A percentile compares a stretch with the other conserved stretches of the same genome.
Evolutionary conservation across 2,113 vertebrate species (phyloP).

Genomic region (Petrocephalus microphthalmus): DNA sequence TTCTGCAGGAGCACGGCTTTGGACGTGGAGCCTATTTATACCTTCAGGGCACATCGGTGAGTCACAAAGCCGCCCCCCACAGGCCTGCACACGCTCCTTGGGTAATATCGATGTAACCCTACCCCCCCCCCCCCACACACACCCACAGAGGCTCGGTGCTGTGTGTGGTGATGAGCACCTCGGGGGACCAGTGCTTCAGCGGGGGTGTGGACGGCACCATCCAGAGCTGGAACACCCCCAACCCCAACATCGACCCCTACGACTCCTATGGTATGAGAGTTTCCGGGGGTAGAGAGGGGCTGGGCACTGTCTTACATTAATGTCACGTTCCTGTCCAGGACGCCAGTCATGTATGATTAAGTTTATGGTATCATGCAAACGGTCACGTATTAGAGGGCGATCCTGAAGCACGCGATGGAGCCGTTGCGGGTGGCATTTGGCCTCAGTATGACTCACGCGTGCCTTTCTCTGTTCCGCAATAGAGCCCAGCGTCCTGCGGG

Average conservation of each 20-base stretch:
- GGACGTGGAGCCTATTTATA: slow-evolving; percentile 97
- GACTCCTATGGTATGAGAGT: slow-evolving; percentile 80
- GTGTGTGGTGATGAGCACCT: slow-evolving; percentile 91
- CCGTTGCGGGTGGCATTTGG: neutral
- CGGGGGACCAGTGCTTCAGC: slow-evolving; percentile 93
- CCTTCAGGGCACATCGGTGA: slow-evolving; percentile 95
- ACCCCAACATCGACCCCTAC: slow-evolving; percentile 91
- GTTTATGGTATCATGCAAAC: neutral
- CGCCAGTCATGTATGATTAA: neutral
- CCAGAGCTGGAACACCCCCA: slow-evolving; percentile 93
- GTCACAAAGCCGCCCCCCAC: slow-evolving; percentile 28
- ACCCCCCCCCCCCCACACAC: neutral
- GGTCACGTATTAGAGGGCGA: neutral
- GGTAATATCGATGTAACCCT: neutral
- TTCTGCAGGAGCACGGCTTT: slow-evolving; percentile 82
- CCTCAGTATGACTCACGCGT: neutral
- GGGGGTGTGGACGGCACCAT: slow-evolving; percentile 87
- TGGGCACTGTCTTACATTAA: neutral
- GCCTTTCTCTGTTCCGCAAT: neutral
- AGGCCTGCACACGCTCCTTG: neutral
- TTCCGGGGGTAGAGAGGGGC: neutral
- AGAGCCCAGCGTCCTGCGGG: slow-evolving; percentile 87
- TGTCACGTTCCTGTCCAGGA: neutral
- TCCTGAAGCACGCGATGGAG: neutral
- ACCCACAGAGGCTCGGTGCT: slow-evolving; percentile 81